These are phyloP conservation scores for Caiman crocodilus DNA, from an alignment of 2,797 vertebrate species.

Conservation along the genomic window DNA sequence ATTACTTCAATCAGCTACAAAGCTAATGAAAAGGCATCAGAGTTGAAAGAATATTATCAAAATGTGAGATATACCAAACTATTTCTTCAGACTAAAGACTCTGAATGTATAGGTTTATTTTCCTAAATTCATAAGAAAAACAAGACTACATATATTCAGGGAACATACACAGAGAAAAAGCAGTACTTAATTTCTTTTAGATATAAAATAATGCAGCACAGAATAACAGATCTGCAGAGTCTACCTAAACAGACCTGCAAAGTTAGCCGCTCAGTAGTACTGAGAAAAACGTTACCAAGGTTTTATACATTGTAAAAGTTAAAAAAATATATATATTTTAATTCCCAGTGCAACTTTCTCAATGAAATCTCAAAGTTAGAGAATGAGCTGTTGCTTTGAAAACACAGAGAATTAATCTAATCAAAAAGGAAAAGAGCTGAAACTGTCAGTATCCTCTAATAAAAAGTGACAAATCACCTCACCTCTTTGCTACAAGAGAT, in stretches of 20 bases:
- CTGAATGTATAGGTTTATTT: neutral
- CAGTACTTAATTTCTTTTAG: conserved; percentile 10
- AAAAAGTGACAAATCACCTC: neutral
- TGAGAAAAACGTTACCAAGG: neutral
- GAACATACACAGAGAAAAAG: neutral
- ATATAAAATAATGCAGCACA: neutral
- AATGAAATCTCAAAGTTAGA: neutral
- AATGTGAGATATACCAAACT: neutral
- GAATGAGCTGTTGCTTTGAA: conserved; percentile 30
- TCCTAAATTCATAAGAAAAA: neutral
- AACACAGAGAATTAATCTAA: neutral
- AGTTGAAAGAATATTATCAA: too few species aligned
- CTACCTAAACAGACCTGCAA: conserved; percentile 25
- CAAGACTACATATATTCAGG: neutral
- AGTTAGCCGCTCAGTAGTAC: neutral
- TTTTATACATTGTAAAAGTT: neutral
- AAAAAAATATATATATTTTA: too few species aligned
- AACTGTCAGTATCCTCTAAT: conserved; percentile 6
- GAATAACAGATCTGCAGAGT: conserved; percentile 8
- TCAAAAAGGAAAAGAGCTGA: neutral
- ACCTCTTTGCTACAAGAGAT: neutral
- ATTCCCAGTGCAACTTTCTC: neutral
- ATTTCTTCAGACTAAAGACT: neutral
- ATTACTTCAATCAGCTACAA: neutral
- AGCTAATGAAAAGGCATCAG: too few species aligned